phyloP scores from a whole-genome alignment of 2,888 invertebrate genomes.

The Amblyteles armatorius region DNA sequence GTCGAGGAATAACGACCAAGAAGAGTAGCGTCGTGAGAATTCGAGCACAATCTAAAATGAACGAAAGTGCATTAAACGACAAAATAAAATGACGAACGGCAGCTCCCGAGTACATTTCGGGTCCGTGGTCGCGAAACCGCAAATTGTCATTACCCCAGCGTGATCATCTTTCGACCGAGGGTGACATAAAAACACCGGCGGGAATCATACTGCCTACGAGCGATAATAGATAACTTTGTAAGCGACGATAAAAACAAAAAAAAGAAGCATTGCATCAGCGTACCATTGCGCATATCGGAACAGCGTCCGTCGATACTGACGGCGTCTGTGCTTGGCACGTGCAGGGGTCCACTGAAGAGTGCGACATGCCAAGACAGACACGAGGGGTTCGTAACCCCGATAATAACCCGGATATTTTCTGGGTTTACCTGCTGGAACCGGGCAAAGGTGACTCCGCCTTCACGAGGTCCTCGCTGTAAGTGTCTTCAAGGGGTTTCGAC shows the following conservation, averaged over 20 bases:
- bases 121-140: slow-evolving; percentile 1
- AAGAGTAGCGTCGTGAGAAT: not conserved
- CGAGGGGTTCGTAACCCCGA: no score
- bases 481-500: no score
- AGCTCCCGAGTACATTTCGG: slow-evolving; percentile 2
- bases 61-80: not conserved
- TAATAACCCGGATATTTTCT: no score
- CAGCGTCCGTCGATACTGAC: not conserved
- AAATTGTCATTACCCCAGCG: slow-evolving; percentile 9
- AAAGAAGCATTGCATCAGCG: not conserved
- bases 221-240: not conserved
- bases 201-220: not conserved
- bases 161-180: not conserved
- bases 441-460: no score
- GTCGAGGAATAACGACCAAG: slow-evolving; percentile 1
- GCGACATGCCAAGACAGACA: no score
- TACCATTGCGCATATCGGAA: not conserved
- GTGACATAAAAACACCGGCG: not conserved
- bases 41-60: not conserved
- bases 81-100: slow-evolving; percentile 36
- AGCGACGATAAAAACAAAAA: not conserved
- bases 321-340: no score
- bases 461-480: no score
- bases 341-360: no score
- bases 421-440: no score